A percentile compares a stretch with the other conserved stretches of the same genome.
These are phyloP conservation scores for Pteropus alecto DNA, from an alignment of 2,113 vertebrate genomes.

Conservation along the genomic window DNA sequence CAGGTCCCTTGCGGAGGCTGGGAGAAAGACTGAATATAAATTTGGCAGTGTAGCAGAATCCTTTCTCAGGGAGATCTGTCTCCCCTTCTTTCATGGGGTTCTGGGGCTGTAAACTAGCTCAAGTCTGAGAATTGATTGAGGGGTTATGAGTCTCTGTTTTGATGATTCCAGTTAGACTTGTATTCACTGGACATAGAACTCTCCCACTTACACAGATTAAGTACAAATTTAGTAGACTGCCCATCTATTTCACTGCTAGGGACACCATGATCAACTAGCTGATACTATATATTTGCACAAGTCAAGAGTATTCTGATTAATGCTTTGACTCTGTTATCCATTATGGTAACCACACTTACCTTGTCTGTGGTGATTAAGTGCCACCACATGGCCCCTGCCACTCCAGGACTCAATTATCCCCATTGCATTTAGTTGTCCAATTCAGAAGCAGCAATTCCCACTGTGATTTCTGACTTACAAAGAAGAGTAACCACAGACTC, in stretches of 20 bases:
- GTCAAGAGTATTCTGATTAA: background rate
- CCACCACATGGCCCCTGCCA: too few relatives aligned
- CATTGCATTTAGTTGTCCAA: background rate
- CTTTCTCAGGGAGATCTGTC: background rate
- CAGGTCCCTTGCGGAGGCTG: background rate
- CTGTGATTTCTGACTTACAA: background rate
- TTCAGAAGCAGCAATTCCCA: background rate
- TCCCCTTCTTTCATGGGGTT: background rate
- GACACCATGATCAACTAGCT: background rate
- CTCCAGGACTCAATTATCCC: background rate
- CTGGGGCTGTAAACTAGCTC: background rate
- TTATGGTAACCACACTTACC: background rate
- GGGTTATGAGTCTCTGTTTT: background rate
- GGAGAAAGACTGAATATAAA: background rate
- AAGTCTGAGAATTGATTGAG: background rate
- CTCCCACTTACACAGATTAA: background rate
- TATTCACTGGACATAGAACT: background rate
- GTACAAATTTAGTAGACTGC: background rate
- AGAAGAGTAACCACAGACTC: background rate
- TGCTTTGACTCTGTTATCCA: background rate
- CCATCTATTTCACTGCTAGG: background rate
- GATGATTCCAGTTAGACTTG: background rate
- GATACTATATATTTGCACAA: background rate
- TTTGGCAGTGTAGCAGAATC: background rate
- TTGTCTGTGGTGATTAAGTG: background rate